Conservation (phyloP, 2,797 vertebrate genomes). For the Oryzias dopingdopingensis region DNA sequence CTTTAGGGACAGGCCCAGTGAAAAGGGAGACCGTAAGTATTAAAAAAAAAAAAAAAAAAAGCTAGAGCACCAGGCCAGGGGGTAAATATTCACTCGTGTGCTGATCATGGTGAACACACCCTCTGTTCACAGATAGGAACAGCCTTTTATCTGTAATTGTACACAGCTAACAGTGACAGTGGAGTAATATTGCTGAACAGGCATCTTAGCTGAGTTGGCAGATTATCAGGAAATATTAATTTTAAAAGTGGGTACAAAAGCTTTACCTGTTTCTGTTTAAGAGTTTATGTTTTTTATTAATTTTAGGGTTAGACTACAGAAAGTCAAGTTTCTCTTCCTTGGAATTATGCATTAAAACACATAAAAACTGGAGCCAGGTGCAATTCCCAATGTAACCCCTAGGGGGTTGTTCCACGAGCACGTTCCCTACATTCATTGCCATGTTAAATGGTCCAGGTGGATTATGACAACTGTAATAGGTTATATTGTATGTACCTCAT, state of each 20-base stretch:
- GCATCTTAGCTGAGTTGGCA: slow-evolving; percentile 26
- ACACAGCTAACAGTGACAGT: slow-evolving; percentile 15
- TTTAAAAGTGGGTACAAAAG: not conserved
- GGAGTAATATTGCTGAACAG: slow-evolving; percentile 48
- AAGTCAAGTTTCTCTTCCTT: not conserved
- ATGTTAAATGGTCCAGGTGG: no score
- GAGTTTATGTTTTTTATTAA: not conserved
- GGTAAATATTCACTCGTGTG: slow-evolving; percentile 65
- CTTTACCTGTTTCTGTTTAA: not conserved
- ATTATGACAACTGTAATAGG: no score
- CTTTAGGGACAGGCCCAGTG: slow-evolving; percentile 2
- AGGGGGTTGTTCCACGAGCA: no score
- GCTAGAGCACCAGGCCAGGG: slow-evolving; percentile 46
- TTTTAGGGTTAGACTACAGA: not conserved
- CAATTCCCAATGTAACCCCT: no score
- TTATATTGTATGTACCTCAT: no score
- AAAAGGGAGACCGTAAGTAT: slow-evolving; percentile 29
- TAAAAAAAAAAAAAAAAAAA: slow-evolving; percentile 38
- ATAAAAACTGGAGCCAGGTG: no score
- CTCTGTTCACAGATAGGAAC: slow-evolving; percentile 66
- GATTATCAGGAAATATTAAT: slow-evolving; percentile 6
- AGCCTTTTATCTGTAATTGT: slow-evolving; percentile 58
- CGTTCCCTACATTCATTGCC: no score
- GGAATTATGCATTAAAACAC: not conserved
- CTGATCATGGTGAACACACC: slow-evolving; percentile 62